Base-by-base conservation (phyloP, 2,797 vertebrate genomes). In the Dipus sagitta region DNA sequence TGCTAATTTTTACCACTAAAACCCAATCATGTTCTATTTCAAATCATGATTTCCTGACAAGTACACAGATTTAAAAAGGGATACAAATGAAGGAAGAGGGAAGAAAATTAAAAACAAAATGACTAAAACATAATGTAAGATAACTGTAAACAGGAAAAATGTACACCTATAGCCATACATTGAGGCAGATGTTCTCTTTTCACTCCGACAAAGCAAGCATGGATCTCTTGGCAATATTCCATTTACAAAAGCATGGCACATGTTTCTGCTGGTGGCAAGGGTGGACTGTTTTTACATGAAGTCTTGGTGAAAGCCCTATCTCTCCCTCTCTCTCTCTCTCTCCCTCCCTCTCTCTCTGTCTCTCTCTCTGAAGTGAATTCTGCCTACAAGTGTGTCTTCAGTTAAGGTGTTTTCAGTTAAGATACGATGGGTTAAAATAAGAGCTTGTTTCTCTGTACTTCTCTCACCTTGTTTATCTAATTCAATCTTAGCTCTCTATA, bases 41-140 rank as follows among this genome's bases (percentile, higher is more conserved):
- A 52, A 90, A 89, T 74, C 94, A 95, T 94, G 91, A 97, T 97
- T 96, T 91, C 77, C 54, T 92, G n/a, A 91, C 84, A 11, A 67
- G 84, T 30, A 80, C 2, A 21, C 9, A 79, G 74, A 60, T 42
- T 38, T 92, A 82, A 64, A 71, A 83, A 30, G n/a, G 18, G n/a
- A 68, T 71, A 92, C 95, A 95, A 95, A 79, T 30, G 2, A 67
- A 91, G 24, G 70, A 88, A 86, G 3, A 65, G 11, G 10, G n/a
- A 85, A 68, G n/a, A 85, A 90, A 93, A 93, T 60, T 64, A 88
- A 94, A 23, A 81, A 91, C 38, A 38, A 38, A 38, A 3, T 38
- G 6, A 74, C 18, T 42, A 94, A 91, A 89, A 84, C 0, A 86
- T 3, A 82, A 42, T 60, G 13, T 67, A 82, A 93, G 54, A 92